These are phyloP conservation scores for Hirtodrosophila histrioides DNA, from an alignment of 2,888 invertebrate species.

Conservation along the genomic window DNA sequence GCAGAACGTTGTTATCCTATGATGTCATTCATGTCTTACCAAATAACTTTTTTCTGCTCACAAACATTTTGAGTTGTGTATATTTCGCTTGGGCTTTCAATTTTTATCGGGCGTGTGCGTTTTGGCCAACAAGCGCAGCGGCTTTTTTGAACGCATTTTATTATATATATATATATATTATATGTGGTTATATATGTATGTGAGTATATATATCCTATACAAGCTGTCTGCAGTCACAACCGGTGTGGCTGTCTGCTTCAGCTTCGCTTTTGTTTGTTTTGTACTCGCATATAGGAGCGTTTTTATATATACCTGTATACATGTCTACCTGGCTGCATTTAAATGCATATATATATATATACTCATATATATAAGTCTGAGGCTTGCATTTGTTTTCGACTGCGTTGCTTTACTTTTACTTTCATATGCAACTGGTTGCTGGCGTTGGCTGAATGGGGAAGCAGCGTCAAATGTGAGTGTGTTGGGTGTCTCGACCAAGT, in stretches of 20 bases:
- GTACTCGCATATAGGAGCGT: conserved; percentile 10
- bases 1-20: conserved; percentile 57
- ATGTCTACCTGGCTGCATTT: conserved; percentile 37
- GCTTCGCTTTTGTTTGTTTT: conserved; percentile 71
- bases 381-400: conserved; percentile 64
- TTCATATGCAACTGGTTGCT: conserved; percentile 78
- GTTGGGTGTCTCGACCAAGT: conserved; percentile 43
- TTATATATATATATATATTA: conserved; percentile 26
- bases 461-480: conserved; percentile 31
- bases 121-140: conserved; percentile 56
- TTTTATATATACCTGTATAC: conserved; percentile 19
- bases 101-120: conserved; percentile 58
- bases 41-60: conserved; percentile 44
- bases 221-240: conserved; percentile 64
- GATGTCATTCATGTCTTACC: conserved; percentile 68
- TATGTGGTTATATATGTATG: neutral
- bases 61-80: conserved; percentile 20
- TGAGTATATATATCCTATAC: conserved; percentile 6
- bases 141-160: conserved; percentile 73
- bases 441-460: conserved; percentile 65
- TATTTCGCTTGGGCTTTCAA: conserved; percentile 24
- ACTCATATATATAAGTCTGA: conserved; percentile 24
- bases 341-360: conserved; percentile 42
- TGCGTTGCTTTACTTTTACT: conserved; percentile 77
- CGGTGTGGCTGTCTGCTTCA: conserved; percentile 61